phyloP scores from a whole-genome alignment of 1,140 invertebrate species.

The Dendrolimus kikuchii region DNA sequence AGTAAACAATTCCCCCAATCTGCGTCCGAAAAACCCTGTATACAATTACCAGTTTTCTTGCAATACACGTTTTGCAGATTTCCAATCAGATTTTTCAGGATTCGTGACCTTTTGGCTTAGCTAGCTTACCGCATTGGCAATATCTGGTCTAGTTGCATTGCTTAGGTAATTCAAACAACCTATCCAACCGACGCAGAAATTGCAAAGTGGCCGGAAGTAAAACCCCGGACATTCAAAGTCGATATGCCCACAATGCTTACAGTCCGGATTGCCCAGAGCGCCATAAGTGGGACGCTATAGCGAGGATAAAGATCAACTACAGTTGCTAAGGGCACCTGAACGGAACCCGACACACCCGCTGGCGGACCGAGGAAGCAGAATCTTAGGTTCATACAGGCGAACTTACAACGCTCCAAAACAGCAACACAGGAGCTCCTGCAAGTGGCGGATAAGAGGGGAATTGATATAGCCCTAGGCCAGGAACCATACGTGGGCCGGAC shows the following conservation, averaged over 20 bases:
- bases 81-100: too few relatives aligned
- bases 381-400: slow-evolving; percentile 18
- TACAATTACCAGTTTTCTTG: too few relatives aligned
- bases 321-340: slow-evolving; percentile 19
- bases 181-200: too few relatives aligned
- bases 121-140: too few relatives aligned
- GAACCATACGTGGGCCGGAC: slow-evolving; percentile 22
- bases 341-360: not conserved
- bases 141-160: too few relatives aligned
- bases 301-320: slow-evolving; percentile 17
- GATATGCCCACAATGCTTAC: slow-evolving; percentile 6
- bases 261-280: slow-evolving; percentile 11
- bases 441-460: slow-evolving; percentile 1
- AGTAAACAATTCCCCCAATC: too few relatives aligned
- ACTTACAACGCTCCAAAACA: slow-evolving; percentile 16
- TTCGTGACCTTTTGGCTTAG: too few relatives aligned
- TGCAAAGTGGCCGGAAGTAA: too few relatives aligned
- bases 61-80: too few relatives aligned
- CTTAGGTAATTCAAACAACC: too few relatives aligned
- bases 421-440: slow-evolving; percentile 17
- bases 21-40: too few relatives aligned
- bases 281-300: slow-evolving; percentile 21
- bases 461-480: slow-evolving; percentile 17
- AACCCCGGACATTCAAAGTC: too few relatives aligned
- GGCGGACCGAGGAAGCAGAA: not conserved